Conservation (phyloP, 2,888 invertebrate species). For the Campoletis raptor region DNA sequence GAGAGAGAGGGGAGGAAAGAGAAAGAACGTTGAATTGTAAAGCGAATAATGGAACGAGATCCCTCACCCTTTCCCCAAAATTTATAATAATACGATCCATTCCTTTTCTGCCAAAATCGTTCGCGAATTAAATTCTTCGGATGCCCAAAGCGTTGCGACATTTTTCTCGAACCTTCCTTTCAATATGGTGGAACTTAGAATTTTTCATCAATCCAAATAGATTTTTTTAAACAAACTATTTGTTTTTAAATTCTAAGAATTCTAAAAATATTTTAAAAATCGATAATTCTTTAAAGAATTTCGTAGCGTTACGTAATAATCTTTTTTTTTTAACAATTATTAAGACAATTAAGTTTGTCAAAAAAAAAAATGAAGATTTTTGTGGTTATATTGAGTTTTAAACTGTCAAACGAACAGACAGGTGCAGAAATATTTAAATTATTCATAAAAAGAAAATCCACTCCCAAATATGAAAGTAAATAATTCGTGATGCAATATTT, state of each 20-base stretch:
- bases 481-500: not conserved
- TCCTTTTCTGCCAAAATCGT: not conserved
- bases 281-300: too few relatives aligned
- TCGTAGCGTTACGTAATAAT: too few relatives aligned
- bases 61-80: not conserved
- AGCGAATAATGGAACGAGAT: conserved; percentile 15
- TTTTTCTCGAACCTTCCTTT: not conserved
- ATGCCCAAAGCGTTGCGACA: not conserved
- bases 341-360: too few relatives aligned
- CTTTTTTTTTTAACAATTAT: too few relatives aligned
- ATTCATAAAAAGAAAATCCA: too few relatives aligned
- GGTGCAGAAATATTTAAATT: too few relatives aligned
- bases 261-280: too few relatives aligned
- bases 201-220: not conserved
- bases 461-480: too few relatives aligned
- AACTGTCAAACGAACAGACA: too few relatives aligned
- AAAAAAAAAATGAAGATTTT: too few relatives aligned
- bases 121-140: not conserved
- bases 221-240: not conserved
- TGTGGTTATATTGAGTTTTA: too few relatives aligned
- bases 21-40: not conserved
- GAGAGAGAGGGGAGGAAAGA: not conserved
- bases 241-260: not conserved
- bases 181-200: not conserved
- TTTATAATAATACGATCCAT: conserved; percentile 9